A percentile compares a stretch with the other conserved stretches of the same genome.
Evolutionary conservation across 1,140 invertebrate species (phyloP).

Genomic region (Octopus sinensis): DNA sequence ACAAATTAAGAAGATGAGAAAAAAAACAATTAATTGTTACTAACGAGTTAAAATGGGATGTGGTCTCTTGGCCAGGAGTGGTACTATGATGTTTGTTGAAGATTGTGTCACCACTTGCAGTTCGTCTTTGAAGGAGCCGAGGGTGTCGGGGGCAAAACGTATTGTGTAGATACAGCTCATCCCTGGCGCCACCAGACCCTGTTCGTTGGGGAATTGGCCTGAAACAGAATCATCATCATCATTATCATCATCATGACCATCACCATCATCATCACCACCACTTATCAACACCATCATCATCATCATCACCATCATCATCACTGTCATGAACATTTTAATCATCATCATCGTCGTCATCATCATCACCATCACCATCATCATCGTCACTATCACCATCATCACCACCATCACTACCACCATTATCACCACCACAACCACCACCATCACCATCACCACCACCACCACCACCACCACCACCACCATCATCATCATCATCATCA

Average conservation of each 20-base stretch:
- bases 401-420: not conserved
- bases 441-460: not conserved
- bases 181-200: conserved; percentile 55
- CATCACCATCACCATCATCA: too few species aligned
- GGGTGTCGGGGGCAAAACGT: conserved; percentile 54
- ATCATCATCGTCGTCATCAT: too few species aligned
- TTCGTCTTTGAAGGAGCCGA: conserved; percentile 54
- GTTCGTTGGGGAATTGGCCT: conserved; percentile 58
- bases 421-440: not conserved
- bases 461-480: not conserved
- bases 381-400: too few species aligned
- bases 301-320: too few species aligned
- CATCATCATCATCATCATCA: not conserved
- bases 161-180: conserved; percentile 55
- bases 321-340: too few species aligned
- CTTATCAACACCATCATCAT: too few species aligned
- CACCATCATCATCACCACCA: too few species aligned
- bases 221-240: not conserved
- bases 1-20: too few species aligned
- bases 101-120: conserved; percentile 53
- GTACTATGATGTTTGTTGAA: conserved; percentile 40
- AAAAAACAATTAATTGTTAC: conserved; percentile 15
- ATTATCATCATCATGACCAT: too few species aligned
- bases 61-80: conserved; percentile 43
- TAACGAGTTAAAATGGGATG: conserved; percentile 50